phyloP scores from a whole-genome alignment of 2,888 invertebrate genomes.

The Arenicola marina region DNA sequence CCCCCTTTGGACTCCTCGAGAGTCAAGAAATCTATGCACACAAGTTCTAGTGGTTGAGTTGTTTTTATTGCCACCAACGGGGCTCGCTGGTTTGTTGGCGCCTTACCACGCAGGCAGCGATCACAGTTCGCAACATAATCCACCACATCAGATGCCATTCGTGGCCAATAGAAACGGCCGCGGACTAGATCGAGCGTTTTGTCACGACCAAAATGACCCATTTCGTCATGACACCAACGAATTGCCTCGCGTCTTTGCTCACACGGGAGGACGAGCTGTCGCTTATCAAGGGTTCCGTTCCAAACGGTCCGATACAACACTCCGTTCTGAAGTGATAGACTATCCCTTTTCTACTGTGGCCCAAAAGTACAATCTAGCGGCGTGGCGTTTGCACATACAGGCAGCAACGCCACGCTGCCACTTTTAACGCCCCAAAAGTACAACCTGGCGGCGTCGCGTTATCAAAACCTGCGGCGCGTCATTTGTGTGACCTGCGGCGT shows the following conservation, averaged over 20 bases:
- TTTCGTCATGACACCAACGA: not conserved
- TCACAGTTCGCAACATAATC: not conserved
- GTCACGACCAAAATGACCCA: not conserved
- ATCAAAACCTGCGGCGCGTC: no score
- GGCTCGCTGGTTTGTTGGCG: not conserved
- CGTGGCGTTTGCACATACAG: no score
- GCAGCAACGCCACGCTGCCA: no score
- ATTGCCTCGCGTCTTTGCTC: not conserved
- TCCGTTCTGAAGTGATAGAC: no score
- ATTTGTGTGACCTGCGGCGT: no score
- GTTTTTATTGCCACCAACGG: not conserved
- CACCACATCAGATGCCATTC: not conserved
- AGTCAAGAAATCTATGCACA: not conserved
- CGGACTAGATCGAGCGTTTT: not conserved
- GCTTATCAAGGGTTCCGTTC: no score
- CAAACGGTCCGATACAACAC: no score
- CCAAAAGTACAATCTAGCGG: no score
- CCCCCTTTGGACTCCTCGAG: constrained; percentile 3
- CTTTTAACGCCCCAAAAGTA: no score
- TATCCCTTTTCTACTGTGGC: no score
- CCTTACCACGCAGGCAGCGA: not conserved
- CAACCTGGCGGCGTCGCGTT: no score
- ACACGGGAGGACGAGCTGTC: not conserved
- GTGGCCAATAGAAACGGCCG: not conserved
- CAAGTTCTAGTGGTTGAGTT: not conserved